Percentiles rank a stretch among this genome's conserved stretches.
Conservation (phyloP, 2,888 invertebrate species). For the Chalcosyrphus nemorum region DNA sequence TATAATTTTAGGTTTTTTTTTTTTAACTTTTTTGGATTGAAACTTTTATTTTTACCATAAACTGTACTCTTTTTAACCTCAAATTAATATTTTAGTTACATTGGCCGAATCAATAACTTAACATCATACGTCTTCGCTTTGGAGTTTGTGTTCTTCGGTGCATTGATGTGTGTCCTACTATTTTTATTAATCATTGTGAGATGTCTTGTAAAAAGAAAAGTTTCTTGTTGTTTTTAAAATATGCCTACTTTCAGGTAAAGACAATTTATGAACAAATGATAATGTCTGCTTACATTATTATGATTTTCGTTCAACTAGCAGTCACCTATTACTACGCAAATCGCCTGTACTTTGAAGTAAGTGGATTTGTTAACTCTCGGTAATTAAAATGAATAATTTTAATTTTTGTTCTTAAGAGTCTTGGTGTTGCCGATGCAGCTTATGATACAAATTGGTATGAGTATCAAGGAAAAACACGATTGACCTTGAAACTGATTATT, state of each 20-base stretch:
- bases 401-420: conserved; percentile 17
- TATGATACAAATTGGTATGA: conserved; percentile 62
- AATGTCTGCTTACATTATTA: conserved; percentile 38
- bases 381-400: neutral
- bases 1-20: too few species aligned
- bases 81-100: conserved; percentile 24
- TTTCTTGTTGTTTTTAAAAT: neutral
- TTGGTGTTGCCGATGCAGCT: conserved; percentile 49
- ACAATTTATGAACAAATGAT: conserved; percentile 53
- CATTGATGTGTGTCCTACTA: conserved; percentile 52
- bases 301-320: conserved; percentile 48
- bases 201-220: neutral
- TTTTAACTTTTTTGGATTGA: too few species aligned
- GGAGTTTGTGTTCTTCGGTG: conserved; percentile 54
- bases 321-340: conserved; percentile 52
- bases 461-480: conserved; percentile 33
- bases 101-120: conserved; percentile 32
- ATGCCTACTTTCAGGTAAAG: conserved; percentile 11
- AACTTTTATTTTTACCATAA: too few species aligned
- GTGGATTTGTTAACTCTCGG: neutral
- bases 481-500: conserved; percentile 42
- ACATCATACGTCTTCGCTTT: conserved; percentile 44
- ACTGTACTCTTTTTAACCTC: too few species aligned
- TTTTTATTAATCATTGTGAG: conserved; percentile 52
- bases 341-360: conserved; percentile 47